Evolutionary conservation across 30 jellyfish, hydroid and myxozoan genomes (phyloP), one percentile per base, ranked within the genome.

Genomic region (Catostylus mosaicus): DNA sequence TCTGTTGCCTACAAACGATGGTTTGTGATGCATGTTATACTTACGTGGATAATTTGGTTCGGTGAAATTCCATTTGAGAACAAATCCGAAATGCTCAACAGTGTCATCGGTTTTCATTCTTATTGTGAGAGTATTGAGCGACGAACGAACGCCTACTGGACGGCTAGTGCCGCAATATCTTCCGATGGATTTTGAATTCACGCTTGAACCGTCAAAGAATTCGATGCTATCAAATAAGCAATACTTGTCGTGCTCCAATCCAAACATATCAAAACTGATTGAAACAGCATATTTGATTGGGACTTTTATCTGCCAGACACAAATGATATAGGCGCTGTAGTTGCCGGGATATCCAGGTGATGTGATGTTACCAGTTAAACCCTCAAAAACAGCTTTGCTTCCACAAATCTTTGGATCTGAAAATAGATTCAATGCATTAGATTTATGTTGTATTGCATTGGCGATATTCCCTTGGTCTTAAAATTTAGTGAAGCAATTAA

Each of bases 221-320:
- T 73, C 85, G 23, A 94, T 83, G 31, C 82, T 83, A 52, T 94
- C 99, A 59, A 59, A 88, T 0, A 27, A 54, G 46, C 99, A 94
- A 8, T 36, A 34, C 77, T 82, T 94, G 84, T 88, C 97, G 73
- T 47, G 36, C 77, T 94, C 99, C 89, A 94, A 24, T 40, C 73
- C 63, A 54, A 94, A 64, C 73, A 22, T 30, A 23, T 83, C 80
- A 54, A 94, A 77, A 4, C 23, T 60, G 38, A 94, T 65, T 29
- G 79, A 47, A 35, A 94, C 96, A 26, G 99, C 99, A 51, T 82
- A 94, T 46, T 84, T 74, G 34, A 63, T 46, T 1, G 96, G 95
- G 46, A 93, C 85, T 50, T 64, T 60, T 36, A 94, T 87, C 31
- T 89, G 88, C 99, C 99, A 94, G 20, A 67, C 64, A 73, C 99